A percentile compares a stretch with the other conserved stretches of the same genome.
These are phyloP conservation scores for Halocaridina rubra DNA, from an alignment of 2,888 invertebrate genomes.

Conservation along the genomic window DNA sequence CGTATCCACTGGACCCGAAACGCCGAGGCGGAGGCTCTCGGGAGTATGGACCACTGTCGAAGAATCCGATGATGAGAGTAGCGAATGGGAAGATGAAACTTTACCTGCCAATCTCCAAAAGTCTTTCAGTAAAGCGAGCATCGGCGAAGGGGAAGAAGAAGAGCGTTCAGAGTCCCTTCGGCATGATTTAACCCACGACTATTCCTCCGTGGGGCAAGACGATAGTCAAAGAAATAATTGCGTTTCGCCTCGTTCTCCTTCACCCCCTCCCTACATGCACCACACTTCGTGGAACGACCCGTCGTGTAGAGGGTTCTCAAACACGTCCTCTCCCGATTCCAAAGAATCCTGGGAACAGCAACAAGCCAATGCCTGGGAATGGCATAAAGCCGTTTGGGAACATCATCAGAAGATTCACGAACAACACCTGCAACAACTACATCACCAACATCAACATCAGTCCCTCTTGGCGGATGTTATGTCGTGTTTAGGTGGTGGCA, in stretches of 20 bases:
- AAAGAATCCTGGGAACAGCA: not conserved
- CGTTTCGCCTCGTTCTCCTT: not conserved
- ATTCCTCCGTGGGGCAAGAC: not conserved
- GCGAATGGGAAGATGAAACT: constrained; percentile 7
- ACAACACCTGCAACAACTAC: constrained; percentile 18
- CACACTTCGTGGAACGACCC: not conserved
- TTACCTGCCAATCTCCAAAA: not conserved
- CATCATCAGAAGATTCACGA: constrained; percentile 24
- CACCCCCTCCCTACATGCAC: not conserved
- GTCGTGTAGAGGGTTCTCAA: not conserved
- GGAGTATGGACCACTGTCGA: constrained; percentile 9
- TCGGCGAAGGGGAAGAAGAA: not conserved
- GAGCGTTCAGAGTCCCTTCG: not conserved
- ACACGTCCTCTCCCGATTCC: not conserved
- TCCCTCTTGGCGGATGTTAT: constrained; percentile 33
- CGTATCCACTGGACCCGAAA: not conserved
- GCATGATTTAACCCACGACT: not conserved
- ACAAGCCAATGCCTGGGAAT: constrained; percentile 10
- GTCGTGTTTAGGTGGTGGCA: constrained; percentile 25
- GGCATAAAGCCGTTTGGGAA: constrained; percentile 27
- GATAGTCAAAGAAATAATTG: not conserved
- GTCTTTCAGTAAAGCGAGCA: not conserved
- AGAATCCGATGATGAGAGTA: constrained; percentile 8
- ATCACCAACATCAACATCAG: constrained; percentile 29
- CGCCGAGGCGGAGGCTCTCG: constrained; percentile 3